Evolutionary conservation across 2,113 vertebrate species (phyloP).

Genomic region (Chlamydotis undulata): DNA sequence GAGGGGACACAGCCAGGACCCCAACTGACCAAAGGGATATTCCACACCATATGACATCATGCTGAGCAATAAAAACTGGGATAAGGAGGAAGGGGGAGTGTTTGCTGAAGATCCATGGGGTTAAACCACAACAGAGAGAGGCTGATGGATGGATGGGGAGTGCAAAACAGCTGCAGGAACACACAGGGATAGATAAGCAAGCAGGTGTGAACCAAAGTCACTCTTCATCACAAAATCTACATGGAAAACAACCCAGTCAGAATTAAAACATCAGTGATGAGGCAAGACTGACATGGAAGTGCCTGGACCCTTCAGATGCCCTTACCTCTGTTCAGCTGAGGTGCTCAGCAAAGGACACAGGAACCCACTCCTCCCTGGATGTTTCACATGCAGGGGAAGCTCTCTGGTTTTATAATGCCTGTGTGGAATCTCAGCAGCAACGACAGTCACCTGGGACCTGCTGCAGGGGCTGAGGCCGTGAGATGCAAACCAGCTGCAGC

Average conservation of each 20-base stretch:
- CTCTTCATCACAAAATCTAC: not conserved
- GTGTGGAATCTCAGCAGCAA: not conserved
- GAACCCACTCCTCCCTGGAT: accelerated
- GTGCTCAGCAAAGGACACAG: not conserved
- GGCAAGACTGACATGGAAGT: not conserved
- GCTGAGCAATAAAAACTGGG: not conserved
- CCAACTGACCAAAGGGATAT: not conserved
- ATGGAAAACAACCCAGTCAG: not conserved
- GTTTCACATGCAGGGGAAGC: too few species aligned
- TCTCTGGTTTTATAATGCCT: not conserved
- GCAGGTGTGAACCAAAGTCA: not conserved
- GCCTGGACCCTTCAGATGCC: not conserved
- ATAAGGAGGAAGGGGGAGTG: accelerated
- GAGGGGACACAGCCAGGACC: not conserved
- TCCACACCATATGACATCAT: accelerated
- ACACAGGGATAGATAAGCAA: not conserved
- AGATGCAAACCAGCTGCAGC: not conserved
- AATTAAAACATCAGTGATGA: not conserved
- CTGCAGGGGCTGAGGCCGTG: not conserved
- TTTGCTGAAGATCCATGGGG: not conserved
- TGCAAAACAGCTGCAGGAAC: not conserved
- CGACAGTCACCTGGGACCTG: not conserved
- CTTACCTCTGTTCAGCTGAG: not conserved
- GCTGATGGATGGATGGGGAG: too few species aligned
- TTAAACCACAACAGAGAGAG: not conserved